phyloP scores from a whole-genome alignment of 2,113 vertebrate species.

The Urocynchramus pylzowi region DNA sequence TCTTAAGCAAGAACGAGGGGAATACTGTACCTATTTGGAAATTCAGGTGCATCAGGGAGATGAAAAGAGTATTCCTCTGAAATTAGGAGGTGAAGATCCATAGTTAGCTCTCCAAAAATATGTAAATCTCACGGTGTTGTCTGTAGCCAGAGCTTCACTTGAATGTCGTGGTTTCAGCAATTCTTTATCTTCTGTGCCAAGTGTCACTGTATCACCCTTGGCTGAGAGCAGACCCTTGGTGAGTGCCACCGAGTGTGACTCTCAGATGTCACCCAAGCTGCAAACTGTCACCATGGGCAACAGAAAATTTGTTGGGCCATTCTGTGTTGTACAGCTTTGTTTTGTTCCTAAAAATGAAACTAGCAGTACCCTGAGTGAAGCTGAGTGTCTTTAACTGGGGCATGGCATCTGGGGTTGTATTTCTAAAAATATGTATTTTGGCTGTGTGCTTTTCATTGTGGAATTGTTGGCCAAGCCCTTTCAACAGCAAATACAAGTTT shows the following conservation, averaged over 20 bases:
- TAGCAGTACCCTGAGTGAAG: background rate
- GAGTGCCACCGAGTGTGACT: background rate
- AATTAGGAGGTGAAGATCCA: background rate
- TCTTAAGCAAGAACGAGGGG: background rate
- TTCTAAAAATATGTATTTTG: constrained; percentile 14
- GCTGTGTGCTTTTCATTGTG: background rate
- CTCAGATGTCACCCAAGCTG: background rate
- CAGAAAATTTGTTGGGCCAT: background rate
- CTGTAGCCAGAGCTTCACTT: background rate
- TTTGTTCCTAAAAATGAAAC: background rate
- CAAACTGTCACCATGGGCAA: constrained; percentile 10
- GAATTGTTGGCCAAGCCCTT: constrained; percentile 15
- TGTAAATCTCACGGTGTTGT: background rate
- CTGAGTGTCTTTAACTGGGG: background rate
- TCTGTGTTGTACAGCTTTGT: background rate
- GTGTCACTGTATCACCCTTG: background rate
- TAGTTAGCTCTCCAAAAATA: background rate
- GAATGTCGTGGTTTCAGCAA: background rate
- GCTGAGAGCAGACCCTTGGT: background rate
- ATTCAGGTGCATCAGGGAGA: background rate
- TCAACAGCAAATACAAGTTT: background rate
- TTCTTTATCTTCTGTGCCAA: background rate
- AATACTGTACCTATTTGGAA: background rate
- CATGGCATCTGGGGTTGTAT: background rate
- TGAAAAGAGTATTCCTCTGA: background rate